phyloP scores from a whole-genome alignment of 2,797 vertebrate species.

The Sebastes wilsoni region DNA sequence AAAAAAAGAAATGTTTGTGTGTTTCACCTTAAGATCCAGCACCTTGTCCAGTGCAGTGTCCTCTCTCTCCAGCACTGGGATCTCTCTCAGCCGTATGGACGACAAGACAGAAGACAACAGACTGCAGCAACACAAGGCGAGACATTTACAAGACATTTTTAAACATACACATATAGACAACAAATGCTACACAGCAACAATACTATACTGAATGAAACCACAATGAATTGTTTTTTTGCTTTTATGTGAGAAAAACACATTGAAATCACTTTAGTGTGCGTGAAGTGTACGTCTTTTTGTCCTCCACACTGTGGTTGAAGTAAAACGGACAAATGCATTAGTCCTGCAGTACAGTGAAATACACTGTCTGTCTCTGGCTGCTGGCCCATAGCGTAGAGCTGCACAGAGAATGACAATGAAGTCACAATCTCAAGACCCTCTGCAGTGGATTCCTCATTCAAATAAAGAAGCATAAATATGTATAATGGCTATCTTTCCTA shows the following conservation, averaged over 20 bases:
- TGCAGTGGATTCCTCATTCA: conserved; percentile 29
- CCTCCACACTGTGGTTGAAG: conserved; percentile 32
- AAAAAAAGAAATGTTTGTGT: conserved; percentile 13
- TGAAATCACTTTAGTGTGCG: conserved; percentile 1
- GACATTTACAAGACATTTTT: conserved; percentile 8
- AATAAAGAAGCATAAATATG: conserved; percentile 14
- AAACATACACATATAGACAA: background rate
- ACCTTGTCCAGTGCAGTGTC: conserved; percentile 89
- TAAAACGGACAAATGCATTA: conserved; percentile 50
- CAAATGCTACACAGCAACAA: background rate
- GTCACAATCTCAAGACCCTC: conserved; percentile 26
- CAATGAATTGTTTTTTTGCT: background rate
- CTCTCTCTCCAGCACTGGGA: conserved; percentile 88
- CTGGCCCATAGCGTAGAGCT: conserved; percentile 34
- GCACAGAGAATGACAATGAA: conserved; percentile 50
- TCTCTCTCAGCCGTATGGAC: conserved; percentile 90
- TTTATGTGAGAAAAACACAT: background rate
- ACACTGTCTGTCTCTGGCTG: conserved; percentile 36
- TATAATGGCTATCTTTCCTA: background rate
- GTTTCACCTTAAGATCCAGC: conserved; percentile 80
- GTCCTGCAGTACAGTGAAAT: conserved; percentile 46
- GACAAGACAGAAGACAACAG: conserved; percentile 91
- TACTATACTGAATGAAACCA: background rate
- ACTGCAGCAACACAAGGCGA: conserved; percentile 90
- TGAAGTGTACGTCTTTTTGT: conserved; percentile 18